Evolutionary conservation across 2,113 vertebrate genomes (phyloP).

Genomic region (Prunella himalayana): DNA sequence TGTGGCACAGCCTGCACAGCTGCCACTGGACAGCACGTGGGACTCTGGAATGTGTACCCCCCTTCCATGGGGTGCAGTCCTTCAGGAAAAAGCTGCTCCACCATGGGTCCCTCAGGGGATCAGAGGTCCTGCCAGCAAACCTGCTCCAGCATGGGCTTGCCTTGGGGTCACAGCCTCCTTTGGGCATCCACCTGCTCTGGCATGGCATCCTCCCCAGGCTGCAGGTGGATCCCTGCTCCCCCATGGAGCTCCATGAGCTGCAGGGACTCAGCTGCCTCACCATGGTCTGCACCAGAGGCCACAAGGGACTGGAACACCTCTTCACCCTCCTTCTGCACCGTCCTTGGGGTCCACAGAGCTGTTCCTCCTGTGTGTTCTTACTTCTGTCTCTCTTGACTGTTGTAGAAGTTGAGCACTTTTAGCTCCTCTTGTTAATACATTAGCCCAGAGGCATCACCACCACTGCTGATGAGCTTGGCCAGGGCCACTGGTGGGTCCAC

Average conservation of each 20-base stretch:
- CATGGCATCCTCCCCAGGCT: rapidly evolving
- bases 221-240: too few relatives aligned
- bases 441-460: neutral
- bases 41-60: rapidly evolving
- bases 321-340: neutral
- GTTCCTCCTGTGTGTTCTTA: neutral
- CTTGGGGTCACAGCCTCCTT: neutral
- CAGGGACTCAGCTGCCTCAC: neutral
- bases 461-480: rapidly evolving
- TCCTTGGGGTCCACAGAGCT: neutral
- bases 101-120: too few relatives aligned
- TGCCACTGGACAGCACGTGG: rapidly evolving
- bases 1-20: neutral
- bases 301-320: too few relatives aligned
- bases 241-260: neutral
- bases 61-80: neutral
- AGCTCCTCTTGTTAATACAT: neutral
- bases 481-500: neutral
- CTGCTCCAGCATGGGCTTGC: neutral
- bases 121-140: neutral
- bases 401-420: neutral
- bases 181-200: neutral
- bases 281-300: neutral
- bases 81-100: neutral
- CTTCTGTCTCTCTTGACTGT: neutral